These are phyloP conservation scores for Neocloeon triangulifer DNA, from an alignment of 1,140 invertebrate species.

Conservation along the genomic window DNA sequence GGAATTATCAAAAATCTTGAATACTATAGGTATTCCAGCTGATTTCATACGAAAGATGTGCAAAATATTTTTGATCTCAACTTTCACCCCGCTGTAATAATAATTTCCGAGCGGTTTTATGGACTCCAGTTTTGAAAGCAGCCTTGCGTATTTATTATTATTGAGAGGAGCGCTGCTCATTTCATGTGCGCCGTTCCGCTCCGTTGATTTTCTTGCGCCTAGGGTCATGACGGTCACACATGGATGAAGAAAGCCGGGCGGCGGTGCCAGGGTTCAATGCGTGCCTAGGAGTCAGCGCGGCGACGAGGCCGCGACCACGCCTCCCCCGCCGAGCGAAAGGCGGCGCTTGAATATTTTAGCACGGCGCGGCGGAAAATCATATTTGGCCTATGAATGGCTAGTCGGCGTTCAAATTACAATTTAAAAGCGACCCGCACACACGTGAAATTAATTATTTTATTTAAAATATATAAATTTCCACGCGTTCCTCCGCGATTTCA, in stretches of 20 bases:
- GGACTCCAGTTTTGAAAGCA: no score
- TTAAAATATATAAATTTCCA: no score
- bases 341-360: conserved; percentile 4
- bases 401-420: not conserved
- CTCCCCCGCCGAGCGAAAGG: no score
- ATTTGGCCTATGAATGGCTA: conserved; percentile 2
- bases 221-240: conserved; percentile 8
- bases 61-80: no score
- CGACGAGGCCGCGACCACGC: conserved; percentile 2
- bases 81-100: no score
- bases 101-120: no score
- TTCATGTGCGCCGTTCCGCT: no score
- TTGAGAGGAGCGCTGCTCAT: no score
- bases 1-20: no score
- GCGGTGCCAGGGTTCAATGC: conserved; percentile 1
- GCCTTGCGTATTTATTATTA: no score
- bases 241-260: conserved; percentile 10
- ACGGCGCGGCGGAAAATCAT: conserved; percentile 6
- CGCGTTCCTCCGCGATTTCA: conserved; percentile 13
- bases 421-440: conserved; percentile 3
- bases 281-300: not conserved
- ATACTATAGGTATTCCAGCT: no score
- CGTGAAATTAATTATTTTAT: conserved; percentile 14
- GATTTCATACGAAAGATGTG: no score
- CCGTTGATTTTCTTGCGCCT: not conserved